phyloP scores from a whole-genome alignment of 1,140 invertebrate genomes.

The Pectinophora gossypiella region DNA sequence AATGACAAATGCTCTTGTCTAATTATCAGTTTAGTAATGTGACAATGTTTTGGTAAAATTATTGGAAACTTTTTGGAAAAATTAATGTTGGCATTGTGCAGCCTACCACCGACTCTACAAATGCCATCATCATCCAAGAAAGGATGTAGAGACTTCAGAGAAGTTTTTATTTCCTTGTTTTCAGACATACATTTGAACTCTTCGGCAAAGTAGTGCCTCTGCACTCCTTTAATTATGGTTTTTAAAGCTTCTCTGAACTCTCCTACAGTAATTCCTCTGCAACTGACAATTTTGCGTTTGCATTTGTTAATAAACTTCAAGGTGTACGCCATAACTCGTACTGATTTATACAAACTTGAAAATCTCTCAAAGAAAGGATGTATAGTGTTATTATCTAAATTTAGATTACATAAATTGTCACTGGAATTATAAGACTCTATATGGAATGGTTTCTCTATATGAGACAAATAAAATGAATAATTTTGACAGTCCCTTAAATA shows the following conservation, averaged over 20 bases:
- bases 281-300: background rate
- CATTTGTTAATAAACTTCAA: constrained; percentile 7
- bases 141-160: constrained; percentile 5
- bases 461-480: constrained; percentile 5
- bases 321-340: background rate
- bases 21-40: constrained; percentile 27
- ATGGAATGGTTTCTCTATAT: background rate
- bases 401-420: background rate
- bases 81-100: constrained; percentile 13
- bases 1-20: constrained; percentile 17
- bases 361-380: background rate
- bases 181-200: constrained; percentile 3
- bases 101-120: constrained; percentile 25
- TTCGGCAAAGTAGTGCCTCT: constrained; percentile 3
- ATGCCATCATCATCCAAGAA: constrained; percentile 14
- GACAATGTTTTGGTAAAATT: constrained; percentile 21
- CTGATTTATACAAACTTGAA: constrained; percentile 1
- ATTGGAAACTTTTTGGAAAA: constrained; percentile 24
- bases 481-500: background rate
- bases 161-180: background rate
- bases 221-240: constrained; percentile 2
- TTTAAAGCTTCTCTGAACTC: background rate
- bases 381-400: background rate
- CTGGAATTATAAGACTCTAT: background rate
- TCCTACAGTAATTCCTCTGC: background rate